Base-by-base conservation (phyloP, 2,888 invertebrate genomes). In the Hypselothyrea guttata region DNA sequence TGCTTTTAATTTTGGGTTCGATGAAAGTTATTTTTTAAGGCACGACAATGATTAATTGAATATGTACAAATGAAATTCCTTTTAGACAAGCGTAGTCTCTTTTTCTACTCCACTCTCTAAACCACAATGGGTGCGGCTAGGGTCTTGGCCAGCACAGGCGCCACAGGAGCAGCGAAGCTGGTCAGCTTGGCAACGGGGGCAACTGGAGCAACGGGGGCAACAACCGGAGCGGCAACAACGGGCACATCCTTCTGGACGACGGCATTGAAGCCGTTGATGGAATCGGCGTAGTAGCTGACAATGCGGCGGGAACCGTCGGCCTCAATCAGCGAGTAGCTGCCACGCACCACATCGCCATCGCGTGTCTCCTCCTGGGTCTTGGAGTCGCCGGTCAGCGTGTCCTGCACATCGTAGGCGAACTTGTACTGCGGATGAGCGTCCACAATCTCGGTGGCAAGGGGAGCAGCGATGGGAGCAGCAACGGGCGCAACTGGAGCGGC, bases 61-160 rank as follows among this genome's bases (percentile, higher is more conserved):
- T 86, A 88, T 88, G 71, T 88, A 89, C 89, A 89, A 82, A 88
- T 89, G 87, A 83, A 87, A 79, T 81, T 88, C 89, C 85, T 85
- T 83, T 78, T 18, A 18, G 38, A 37, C 35, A 13, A 37, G 35
- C 13, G 28, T 18, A 40, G 13, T 35, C 35, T 28, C n/a, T 48
- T 12, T 22, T 41, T 27, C 40, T 45, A 11, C 42, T 44, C n/a
- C 35, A 13, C 1, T 34, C 30, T 38, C 85, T 84, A 87, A 68
- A 70, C 88, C 42, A 86, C 86, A 44, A 87, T 87, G 56, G 88
- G 87, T 18, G 75, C 86, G 34, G 85, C 79, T 52, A 88, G 74
- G 11, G 87, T 75, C 52, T 86, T 87, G 75, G 87, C 87, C 22
- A 75, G 84, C 3, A 79, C 61, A 63, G 72, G 69, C 18, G 75